phyloP scores from a whole-genome alignment of 2,113 vertebrate species.

The Corythaixoides concolor region DNA sequence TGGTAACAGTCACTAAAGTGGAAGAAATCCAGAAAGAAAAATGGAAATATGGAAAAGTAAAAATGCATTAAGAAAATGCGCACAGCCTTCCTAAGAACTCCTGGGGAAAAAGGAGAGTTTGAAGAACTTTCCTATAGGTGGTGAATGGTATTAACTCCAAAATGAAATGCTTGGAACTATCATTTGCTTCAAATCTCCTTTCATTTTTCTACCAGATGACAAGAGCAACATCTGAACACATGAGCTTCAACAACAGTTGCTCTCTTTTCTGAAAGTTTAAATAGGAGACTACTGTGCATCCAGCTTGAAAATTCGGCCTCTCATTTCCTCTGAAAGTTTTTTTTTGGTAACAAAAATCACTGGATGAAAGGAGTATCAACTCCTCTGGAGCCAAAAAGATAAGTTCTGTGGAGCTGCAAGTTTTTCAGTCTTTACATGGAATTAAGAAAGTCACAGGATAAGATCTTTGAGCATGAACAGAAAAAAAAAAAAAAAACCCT shows the following conservation, averaged over 20 bases:
- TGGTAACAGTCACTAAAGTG: not conserved
- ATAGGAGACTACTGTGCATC: not conserved
- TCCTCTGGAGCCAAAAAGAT: not conserved
- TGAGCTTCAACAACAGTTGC: not conserved
- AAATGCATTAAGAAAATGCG: not conserved
- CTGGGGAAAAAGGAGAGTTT: not conserved
- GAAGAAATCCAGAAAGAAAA: not conserved
- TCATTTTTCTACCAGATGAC: not conserved
- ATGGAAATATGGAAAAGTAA: not conserved
- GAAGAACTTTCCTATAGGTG: not conserved
- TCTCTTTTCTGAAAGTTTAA: not conserved
- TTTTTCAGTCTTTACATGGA: not conserved
- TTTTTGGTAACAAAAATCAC: not conserved
- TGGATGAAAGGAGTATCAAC: not conserved
- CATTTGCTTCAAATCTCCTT: not conserved
- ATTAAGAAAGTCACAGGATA: not conserved
- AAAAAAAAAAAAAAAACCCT: no score
- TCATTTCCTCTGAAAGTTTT: not conserved
- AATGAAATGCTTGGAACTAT: not conserved
- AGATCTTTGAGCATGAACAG: not conserved
- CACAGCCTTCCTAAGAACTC: not conserved
- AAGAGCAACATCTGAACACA: not conserved
- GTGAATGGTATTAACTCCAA: not conserved
- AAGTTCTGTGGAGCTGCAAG: not conserved
- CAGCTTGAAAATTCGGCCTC: not conserved